Conservation (phyloP, 2,888 invertebrate species). For the Acanthosepion lycidas region DNA sequence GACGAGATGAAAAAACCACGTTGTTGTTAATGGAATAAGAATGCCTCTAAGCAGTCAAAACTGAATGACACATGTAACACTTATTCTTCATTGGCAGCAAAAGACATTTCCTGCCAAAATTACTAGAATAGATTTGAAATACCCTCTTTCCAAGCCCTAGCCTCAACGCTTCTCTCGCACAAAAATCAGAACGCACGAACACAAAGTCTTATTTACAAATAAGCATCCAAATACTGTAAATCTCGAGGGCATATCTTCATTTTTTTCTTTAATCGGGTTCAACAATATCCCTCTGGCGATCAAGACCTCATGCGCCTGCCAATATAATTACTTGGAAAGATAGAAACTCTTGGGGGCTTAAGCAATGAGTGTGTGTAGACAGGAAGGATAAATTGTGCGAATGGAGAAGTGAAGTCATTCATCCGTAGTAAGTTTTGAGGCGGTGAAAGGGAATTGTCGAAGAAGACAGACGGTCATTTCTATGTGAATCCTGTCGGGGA, state of each 20-base stretch:
- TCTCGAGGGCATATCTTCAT: background rate
- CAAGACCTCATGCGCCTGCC: background rate
- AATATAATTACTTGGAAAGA: conserved; percentile 9
- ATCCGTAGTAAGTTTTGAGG: background rate
- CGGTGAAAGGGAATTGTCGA: background rate
- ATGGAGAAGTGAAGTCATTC: background rate
- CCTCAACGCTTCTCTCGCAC: background rate
- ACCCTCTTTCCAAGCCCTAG: background rate
- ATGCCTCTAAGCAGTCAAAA: background rate
- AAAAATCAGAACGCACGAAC: background rate
- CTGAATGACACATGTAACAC: background rate
- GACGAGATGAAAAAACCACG: too few species aligned
- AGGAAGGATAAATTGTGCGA: background rate
- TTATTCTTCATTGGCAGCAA: background rate
- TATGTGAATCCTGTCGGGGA: background rate
- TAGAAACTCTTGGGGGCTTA: background rate
- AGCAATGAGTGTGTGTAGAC: background rate
- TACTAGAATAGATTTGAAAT: background rate
- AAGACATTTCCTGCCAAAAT: background rate
- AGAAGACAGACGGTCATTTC: background rate
- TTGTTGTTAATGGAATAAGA: too few species aligned
- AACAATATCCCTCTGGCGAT: conserved; percentile 4
- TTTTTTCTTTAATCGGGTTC: conserved; percentile 22
- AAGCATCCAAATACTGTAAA: background rate
- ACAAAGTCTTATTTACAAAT: background rate